These are phyloP conservation scores for Dasyurus viverrinus DNA, from an alignment of 2,113 vertebrate species.

Conservation along the genomic window DNA sequence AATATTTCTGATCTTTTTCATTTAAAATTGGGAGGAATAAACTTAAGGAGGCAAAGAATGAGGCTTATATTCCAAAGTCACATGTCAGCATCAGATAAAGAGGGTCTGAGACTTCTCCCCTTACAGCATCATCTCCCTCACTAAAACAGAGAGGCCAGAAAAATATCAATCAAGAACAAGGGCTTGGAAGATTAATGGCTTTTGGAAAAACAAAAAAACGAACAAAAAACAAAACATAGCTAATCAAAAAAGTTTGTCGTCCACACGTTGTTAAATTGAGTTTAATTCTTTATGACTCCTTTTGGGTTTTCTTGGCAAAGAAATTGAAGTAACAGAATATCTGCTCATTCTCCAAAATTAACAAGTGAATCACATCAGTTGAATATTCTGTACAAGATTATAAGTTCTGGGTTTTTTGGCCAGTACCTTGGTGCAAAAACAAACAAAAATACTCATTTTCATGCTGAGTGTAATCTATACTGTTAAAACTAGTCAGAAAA, in stretches of 20 bases:
- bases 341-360: neutral
- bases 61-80: neutral
- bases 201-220: neutral
- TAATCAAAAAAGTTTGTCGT: neutral
- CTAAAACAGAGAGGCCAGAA: neutral
- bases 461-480: too few relatives aligned
- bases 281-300: neutral
- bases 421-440: too few relatives aligned
- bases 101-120: neutral
- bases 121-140: neutral
- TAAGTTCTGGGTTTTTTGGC: too few relatives aligned
- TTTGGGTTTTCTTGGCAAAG: neutral
- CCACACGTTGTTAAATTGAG: neutral
- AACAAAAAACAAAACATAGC: neutral
- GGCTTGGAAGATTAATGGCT: neutral
- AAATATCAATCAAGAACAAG: neutral
- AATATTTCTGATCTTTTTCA: neutral
- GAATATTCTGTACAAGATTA: neutral
- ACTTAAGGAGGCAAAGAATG: too few relatives aligned
- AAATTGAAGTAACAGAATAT: neutral
- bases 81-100: neutral
- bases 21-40: neutral
- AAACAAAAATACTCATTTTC: too few relatives aligned
- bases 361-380: neutral
- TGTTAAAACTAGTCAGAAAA: too few relatives aligned